phyloP scores from a whole-genome alignment of 2,888 invertebrate species.

The Tortricodes alternella region DNA sequence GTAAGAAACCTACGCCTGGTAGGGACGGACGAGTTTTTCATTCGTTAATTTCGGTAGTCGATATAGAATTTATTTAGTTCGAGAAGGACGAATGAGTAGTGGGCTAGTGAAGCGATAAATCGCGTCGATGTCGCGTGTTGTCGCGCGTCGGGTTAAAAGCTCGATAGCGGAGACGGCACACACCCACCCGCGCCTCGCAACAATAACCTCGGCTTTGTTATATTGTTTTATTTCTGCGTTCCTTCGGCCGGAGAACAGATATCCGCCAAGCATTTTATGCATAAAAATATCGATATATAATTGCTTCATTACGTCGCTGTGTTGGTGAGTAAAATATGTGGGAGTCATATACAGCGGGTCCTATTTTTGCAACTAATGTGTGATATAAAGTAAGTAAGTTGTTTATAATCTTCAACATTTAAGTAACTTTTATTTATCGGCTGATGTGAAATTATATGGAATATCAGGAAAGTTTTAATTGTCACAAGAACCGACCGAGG shows the following conservation, averaged over 20 bases:
- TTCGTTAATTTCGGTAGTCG: conserved; percentile 63
- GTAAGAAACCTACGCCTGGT: too few relatives aligned
- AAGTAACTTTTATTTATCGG: too few relatives aligned
- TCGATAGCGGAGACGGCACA: conserved; percentile 79
- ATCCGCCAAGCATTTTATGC: conserved; percentile 81
- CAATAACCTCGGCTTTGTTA: conserved; percentile 64
- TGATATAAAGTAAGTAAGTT: too few relatives aligned
- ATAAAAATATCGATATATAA: conserved; percentile 83
- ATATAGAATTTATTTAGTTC: conserved; percentile 72
- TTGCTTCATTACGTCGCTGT: conserved; percentile 83
- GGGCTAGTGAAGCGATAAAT: conserved; percentile 80
- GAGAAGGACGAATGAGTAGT: conserved; percentile 79
- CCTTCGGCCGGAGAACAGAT: conserved; percentile 61
- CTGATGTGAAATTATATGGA: too few relatives aligned
- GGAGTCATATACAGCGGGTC: conserved; percentile 75
- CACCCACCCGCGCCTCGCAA: conserved; percentile 78
- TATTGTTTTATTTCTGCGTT: conserved; percentile 78
- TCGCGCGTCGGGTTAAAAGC: conserved; percentile 81
- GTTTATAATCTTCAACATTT: too few relatives aligned
- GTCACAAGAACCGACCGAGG: too few relatives aligned
- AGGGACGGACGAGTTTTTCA: too few relatives aligned
- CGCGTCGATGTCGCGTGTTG: conserved; percentile 77
- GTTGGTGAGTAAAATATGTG: conserved; percentile 82
- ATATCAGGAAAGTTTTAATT: too few relatives aligned
- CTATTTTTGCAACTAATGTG: conserved; percentile 38